Evolutionary conservation across 1,140 invertebrate species (phyloP).

Genomic region (Drosophila albomicans): DNA sequence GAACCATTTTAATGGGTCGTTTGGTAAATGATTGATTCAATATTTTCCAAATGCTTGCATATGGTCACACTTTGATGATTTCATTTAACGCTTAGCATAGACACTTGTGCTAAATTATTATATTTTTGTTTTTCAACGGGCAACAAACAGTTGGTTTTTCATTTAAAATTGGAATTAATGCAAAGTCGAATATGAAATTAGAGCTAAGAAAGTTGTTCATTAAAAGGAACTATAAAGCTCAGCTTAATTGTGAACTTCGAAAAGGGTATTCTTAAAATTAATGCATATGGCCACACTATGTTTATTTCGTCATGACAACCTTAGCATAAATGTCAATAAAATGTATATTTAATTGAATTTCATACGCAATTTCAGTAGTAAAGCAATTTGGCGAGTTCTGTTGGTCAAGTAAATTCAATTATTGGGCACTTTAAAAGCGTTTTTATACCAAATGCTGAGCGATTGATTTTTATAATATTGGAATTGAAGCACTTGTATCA

Average conservation of each 20-base stretch:
- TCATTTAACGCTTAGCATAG: too few relatives aligned
- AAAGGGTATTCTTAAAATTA: too few relatives aligned
- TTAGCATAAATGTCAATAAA: too few relatives aligned
- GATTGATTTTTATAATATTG: constrained; percentile 5
- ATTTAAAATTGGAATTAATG: constrained; percentile 11
- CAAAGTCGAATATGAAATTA: constrained; percentile 6
- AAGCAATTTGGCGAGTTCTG: background rate
- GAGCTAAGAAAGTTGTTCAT: background rate
- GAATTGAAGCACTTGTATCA: constrained; percentile 10
- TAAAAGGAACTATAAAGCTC: background rate
- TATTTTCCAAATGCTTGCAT: too few relatives aligned
- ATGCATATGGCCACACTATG: background rate
- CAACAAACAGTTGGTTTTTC: background rate
- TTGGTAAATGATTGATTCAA: too few relatives aligned
- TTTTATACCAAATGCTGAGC: background rate
- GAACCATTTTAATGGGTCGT: too few relatives aligned
- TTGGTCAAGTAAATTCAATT: background rate
- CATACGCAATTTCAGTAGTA: background rate
- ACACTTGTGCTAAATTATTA: too few relatives aligned
- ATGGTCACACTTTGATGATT: too few relatives aligned
- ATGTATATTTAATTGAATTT: background rate
- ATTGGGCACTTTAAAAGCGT: background rate
- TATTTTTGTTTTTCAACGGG: too few relatives aligned
- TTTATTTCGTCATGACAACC: background rate
- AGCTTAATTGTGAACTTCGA: background rate